These are phyloP conservation scores for Meghimatium bilineatum DNA, from an alignment of 2,888 invertebrate genomes.

Conservation along the genomic window DNA sequence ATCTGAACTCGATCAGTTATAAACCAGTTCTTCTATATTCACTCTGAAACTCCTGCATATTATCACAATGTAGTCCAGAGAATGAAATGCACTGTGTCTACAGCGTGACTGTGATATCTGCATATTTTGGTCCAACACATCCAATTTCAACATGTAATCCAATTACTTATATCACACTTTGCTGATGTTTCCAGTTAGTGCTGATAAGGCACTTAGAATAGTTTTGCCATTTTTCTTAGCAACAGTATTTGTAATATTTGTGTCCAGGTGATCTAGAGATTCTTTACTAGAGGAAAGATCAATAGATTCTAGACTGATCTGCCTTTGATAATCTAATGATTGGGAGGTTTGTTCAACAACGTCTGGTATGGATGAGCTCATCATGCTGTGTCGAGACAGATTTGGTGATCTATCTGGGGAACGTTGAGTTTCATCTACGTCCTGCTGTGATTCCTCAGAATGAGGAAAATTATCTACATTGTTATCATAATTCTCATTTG, in stretches of 20 bases:
- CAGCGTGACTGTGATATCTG: no score
- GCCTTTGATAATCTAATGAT: not conserved
- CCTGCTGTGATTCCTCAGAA: not conserved
- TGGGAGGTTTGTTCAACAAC: conserved; percentile 26
- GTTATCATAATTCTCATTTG: not conserved
- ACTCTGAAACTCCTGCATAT: no score
- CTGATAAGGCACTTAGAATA: conserved; percentile 3
- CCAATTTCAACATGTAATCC: not conserved
- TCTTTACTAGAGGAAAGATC: conserved; percentile 37
- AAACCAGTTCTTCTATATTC: no score
- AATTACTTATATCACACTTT: conserved; percentile 2
- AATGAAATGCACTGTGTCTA: no score
- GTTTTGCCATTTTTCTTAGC: not conserved
- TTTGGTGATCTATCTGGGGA: conserved; percentile 14
- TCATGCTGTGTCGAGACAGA: conserved; percentile 3
- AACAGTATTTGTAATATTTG: not conserved
- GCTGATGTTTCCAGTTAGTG: conserved; percentile 27
- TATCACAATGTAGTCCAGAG: no score
- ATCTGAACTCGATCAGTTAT: no score
- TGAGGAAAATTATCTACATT: not conserved
- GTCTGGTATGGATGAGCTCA: conserved; percentile 19
- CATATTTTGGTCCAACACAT: no score
- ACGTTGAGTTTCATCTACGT: not conserved
- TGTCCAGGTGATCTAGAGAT: conserved; percentile 18
- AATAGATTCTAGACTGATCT: conserved; percentile 20